Conservation (phyloP, 2,113 vertebrate species). For the Corynorhinus townsendii region DNA sequence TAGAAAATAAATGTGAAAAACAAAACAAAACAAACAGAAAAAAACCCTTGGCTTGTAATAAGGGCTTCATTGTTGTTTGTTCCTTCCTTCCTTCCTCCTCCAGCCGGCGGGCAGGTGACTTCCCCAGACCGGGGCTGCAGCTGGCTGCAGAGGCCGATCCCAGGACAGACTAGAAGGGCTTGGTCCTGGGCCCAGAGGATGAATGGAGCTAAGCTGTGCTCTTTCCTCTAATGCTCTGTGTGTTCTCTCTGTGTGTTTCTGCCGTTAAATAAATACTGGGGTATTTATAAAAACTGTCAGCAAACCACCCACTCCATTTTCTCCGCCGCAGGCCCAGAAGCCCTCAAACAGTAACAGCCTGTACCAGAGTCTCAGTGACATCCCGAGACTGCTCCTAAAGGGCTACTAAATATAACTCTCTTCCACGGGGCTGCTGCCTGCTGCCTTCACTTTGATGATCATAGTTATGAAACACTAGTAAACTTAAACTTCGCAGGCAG, state of each 20-base stretch:
- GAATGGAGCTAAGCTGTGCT: constrained; percentile 32
- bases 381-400: not conserved
- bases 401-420: not conserved
- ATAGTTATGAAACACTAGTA: not conserved
- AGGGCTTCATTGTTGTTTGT: constrained; percentile 41
- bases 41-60: constrained; percentile 8
- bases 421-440: not conserved
- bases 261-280: constrained; percentile 55
- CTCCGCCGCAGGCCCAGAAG: not conserved
- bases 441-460: not conserved
- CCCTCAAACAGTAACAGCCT: constrained; percentile 20
- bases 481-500: not conserved
- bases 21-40: not conserved
- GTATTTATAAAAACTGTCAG: constrained; percentile 65
- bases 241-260: constrained; percentile 43
- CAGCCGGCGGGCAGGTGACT: constrained; percentile 60
- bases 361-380: not conserved
- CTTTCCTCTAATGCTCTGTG: constrained; percentile 3
- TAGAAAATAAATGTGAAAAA: constrained; percentile 41
- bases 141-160: constrained; percentile 20
- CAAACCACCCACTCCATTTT: constrained; percentile 46
- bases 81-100: constrained; percentile 47
- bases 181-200: not conserved
- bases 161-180: not conserved
- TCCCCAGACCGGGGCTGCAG: constrained; percentile 25